A percentile compares a stretch with the other conserved stretches of the same genome.
Conservation (phyloP, 2,797 vertebrate species). For the Rhabdomys pumilio region DNA sequence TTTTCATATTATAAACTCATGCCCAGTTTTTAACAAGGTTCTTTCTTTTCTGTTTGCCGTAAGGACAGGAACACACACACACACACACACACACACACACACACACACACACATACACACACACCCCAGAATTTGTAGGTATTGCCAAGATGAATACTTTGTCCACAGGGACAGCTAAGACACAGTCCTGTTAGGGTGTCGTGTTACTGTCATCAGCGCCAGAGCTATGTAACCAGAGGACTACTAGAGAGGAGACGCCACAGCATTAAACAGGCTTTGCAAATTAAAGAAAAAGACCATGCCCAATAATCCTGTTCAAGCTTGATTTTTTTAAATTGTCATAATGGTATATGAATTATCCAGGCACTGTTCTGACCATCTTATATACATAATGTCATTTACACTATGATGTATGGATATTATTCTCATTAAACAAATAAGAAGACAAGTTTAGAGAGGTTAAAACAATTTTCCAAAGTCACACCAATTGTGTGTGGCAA, state of each 20-base stretch:
- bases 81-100: background rate
- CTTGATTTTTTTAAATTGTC: conserved; percentile 61
- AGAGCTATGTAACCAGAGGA: conserved; percentile 52
- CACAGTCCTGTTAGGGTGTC: conserved; percentile 59
- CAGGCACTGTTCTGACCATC: background rate
- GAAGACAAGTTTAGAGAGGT: conserved; percentile 44
- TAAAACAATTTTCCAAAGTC: conserved; percentile 12
- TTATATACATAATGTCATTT: conserved; percentile 16
- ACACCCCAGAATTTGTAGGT: background rate
- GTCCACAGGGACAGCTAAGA: conserved; percentile 73
- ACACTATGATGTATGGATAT: background rate
- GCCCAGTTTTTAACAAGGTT: conserved; percentile 38
- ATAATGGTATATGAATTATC: background rate
- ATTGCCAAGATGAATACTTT: conserved; percentile 64
- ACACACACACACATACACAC: background rate
- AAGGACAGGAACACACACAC: background rate
- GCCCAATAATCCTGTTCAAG: background rate
- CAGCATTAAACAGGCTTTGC: conserved; percentile 75
- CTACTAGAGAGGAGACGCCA: conserved; percentile 49
- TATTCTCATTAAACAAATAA: conserved; percentile 61
- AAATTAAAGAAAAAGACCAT: conserved; percentile 62
- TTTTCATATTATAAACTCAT: conserved; percentile 59
- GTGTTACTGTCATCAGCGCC: conserved; percentile 59
- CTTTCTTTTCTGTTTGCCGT: conserved; percentile 38
- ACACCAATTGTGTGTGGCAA: background rate